A percentile compares a stretch with the other conserved stretches of the same genome.
These are phyloP conservation scores for Epinephelus coioides DNA, from an alignment of 2,797 vertebrate species.

Conservation along the genomic window DNA sequence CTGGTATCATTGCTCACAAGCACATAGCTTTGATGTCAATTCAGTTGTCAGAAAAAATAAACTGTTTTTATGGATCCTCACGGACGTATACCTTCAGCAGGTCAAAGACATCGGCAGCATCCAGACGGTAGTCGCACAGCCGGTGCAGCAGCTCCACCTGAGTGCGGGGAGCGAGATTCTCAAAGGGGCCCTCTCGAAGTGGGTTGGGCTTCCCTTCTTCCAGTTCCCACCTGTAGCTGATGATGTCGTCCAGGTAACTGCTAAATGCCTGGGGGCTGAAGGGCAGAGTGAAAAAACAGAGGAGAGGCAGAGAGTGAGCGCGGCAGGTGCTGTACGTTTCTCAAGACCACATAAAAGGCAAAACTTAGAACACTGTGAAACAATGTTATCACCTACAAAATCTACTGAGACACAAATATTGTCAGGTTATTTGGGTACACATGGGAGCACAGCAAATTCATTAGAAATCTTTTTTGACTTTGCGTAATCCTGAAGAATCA, in stretches of 20 bases:
- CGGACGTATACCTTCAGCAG: constrained; percentile 92
- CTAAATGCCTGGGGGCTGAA: constrained; percentile 92
- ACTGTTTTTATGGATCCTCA: not conserved
- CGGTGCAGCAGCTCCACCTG: constrained; percentile 96
- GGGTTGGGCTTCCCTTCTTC: constrained; percentile 99
- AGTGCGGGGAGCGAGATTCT: constrained; percentile 90
- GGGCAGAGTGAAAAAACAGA: constrained; percentile 3
- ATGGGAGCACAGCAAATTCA: not conserved
- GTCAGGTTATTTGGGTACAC: not conserved
- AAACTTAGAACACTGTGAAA: not conserved
- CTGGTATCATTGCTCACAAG: not conserved
- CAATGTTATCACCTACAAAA: not conserved
- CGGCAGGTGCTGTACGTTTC: not conserved
- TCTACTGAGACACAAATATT: not conserved
- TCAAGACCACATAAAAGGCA: constrained; percentile 2
- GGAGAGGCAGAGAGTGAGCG: not conserved
- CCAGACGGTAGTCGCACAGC: constrained; percentile 97
- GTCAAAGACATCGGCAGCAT: constrained; percentile 97
- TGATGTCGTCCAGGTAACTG: constrained; percentile 97
- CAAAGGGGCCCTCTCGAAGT: constrained; percentile 89
- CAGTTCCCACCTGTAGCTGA: constrained; percentile 98
- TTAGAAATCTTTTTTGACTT: not conserved
- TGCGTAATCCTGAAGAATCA: not conserved
- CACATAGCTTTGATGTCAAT: not conserved
- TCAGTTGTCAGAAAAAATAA: not conserved